Conservation (phyloP, 2,888 invertebrate genomes). For the Troides aeacus region DNA sequence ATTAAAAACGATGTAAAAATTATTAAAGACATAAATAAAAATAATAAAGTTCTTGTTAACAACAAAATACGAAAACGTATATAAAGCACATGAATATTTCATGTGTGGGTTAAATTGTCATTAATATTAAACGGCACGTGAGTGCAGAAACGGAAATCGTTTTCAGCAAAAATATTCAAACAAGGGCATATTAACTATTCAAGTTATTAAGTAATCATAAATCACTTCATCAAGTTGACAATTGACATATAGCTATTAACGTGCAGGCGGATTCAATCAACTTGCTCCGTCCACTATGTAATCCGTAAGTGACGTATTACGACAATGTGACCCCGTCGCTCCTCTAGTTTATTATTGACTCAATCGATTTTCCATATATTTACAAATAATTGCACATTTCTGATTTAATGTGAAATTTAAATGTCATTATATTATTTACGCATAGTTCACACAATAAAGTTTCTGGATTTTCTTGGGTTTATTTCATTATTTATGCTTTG, state of each 20-base stretch:
- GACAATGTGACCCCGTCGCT: conserved; percentile 51
- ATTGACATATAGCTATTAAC: conserved; percentile 72
- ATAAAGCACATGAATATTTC: conserved; percentile 18
- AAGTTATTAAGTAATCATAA: conserved; percentile 64
- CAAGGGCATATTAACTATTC: conserved; percentile 27
- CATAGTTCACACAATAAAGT: too few relatives aligned
- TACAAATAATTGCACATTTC: conserved; percentile 29
- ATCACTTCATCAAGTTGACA: conserved; percentile 55
- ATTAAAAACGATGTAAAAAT: too few relatives aligned
- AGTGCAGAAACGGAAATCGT: conserved; percentile 3
- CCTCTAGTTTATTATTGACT: conserved; percentile 59
- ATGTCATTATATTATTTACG: too few relatives aligned
- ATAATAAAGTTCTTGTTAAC: not conserved
- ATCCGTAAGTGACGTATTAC: conserved; percentile 38
- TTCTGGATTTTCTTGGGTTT: too few relatives aligned
- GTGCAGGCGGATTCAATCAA: conserved; percentile 58
- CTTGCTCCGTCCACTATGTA: conserved; percentile 41
- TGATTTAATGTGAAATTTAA: too few relatives aligned
- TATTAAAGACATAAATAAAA: too few relatives aligned
- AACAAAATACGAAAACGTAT: not conserved
- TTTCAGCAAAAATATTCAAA: conserved; percentile 10
- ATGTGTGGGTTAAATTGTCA: conserved; percentile 25
- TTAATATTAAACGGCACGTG: conserved; percentile 25
- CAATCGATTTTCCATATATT: conserved; percentile 58
- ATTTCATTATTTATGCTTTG: too few relatives aligned